Percentiles rank a stretch among this genome's conserved stretches.
Conservation (phyloP, 2,888 invertebrate genomes). For the Thera britannica region DNA sequence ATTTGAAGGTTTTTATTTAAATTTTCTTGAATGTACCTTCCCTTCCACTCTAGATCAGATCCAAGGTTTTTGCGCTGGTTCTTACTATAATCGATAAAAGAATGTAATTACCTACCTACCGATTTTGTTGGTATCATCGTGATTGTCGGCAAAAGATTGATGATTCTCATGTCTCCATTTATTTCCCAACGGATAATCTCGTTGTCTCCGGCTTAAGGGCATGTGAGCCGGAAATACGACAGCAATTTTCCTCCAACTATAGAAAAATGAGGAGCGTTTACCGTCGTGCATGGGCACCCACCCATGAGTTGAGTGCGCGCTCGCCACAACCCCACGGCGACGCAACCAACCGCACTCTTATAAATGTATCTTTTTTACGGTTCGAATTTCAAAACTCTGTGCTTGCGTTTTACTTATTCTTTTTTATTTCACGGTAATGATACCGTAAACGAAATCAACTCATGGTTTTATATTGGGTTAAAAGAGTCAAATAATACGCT, state of each 20-base stretch:
- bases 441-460: conserved; percentile 28
- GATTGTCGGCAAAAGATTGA: conserved; percentile 71
- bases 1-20: too few species aligned
- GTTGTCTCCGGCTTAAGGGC: conserved; percentile 82
- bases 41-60: neutral
- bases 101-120: conserved; percentile 51
- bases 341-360: conserved; percentile 53
- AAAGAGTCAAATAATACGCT: neutral
- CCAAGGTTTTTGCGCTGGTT: neutral
- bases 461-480: conserved; percentile 1
- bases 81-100: conserved; percentile 28
- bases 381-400: conserved; percentile 40
- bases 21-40: neutral
- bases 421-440: conserved; percentile 39
- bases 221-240: conserved; percentile 82
- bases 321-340: conserved; percentile 51
- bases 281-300: conserved; percentile 69
- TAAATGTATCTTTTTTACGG: conserved; percentile 52
- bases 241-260: conserved; percentile 81
- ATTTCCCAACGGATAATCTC: conserved; percentile 81
- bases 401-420: conserved; percentile 43
- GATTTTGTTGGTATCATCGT: conserved; percentile 55
- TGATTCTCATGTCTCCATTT: conserved; percentile 78
- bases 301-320: conserved; percentile 53
- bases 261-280: conserved; percentile 81